Conservation (phyloP, 1,140 invertebrate species). For the Drosophila nebulosa region DNA sequence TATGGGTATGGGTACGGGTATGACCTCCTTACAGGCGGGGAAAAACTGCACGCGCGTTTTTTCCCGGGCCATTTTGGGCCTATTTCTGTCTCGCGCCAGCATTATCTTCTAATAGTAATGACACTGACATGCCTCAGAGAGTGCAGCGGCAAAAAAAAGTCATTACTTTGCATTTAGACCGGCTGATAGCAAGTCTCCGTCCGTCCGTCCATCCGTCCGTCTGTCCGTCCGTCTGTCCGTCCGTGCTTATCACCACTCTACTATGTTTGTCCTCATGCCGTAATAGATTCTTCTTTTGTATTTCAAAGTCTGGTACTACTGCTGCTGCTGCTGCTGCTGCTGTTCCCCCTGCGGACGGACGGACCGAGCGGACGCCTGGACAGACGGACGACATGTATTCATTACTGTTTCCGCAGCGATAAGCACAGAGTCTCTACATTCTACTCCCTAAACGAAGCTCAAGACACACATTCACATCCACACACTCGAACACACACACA, state of each 20-base stretch:
- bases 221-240: constrained; percentile 5
- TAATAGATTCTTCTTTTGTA: constrained; percentile 72
- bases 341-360: constrained; percentile 25
- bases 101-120: constrained; percentile 70
- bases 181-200: constrained; percentile 56
- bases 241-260: neutral
- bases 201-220: constrained; percentile 31
- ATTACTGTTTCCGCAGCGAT: constrained; percentile 77
- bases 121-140: constrained; percentile 58
- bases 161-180: constrained; percentile 72
- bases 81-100: constrained; percentile 49
- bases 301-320: constrained; percentile 14
- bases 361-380: constrained; percentile 14
- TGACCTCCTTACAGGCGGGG: neutral
- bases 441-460: constrained; percentile 40
- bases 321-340: neutral
- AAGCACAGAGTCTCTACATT: constrained; percentile 56
- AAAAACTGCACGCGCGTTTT: constrained; percentile 70
- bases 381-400: constrained; percentile 67
- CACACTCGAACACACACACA: neutral
- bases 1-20: neutral
- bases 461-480: constrained; percentile 15
- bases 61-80: constrained; percentile 62
- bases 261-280: constrained; percentile 15
- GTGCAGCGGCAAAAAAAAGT: constrained; percentile 48